phyloP scores from a whole-genome alignment of 2,113 vertebrate species.

The Philantomba maxwellii region DNA sequence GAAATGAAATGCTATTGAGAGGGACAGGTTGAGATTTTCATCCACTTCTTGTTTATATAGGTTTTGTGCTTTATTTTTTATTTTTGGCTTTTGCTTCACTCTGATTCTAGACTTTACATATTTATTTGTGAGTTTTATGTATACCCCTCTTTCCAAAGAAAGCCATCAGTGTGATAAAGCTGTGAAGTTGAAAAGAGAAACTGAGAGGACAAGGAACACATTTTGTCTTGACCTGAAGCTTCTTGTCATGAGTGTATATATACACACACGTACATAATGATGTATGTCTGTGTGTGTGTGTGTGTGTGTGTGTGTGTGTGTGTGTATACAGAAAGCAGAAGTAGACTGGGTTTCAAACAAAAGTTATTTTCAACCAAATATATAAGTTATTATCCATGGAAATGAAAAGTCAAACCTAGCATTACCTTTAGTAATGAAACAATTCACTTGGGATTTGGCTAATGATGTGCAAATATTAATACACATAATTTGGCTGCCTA shows the following conservation, averaged over 20 bases:
- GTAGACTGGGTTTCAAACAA: constrained; percentile 24
- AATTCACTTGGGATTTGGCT: constrained; percentile 59
- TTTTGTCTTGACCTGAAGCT: not conserved
- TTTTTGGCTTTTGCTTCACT: not conserved
- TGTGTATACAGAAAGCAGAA: not conserved
- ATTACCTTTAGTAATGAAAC: constrained; percentile 56
- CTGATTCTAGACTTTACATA: not conserved
- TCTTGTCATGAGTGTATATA: not conserved
- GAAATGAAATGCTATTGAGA: not conserved
- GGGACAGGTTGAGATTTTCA: not conserved
- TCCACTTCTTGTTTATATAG: not conserved
- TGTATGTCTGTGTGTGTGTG: not conserved
- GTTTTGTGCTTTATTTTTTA: not conserved
- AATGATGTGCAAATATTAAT: constrained; percentile 67
- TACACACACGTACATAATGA: not conserved
- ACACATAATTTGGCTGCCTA: constrained; percentile 58
- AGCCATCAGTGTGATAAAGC: not conserved
- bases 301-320: not conserved
- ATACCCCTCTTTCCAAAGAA: not conserved
- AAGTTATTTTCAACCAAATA: constrained; percentile 53
- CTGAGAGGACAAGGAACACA: not conserved
- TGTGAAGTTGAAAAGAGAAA: not conserved
- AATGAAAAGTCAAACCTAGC: constrained; percentile 50
- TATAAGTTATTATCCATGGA: constrained; percentile 51
- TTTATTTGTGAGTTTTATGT: not conserved